These are phyloP conservation scores for Tinea trinotella DNA, from an alignment of 2,888 invertebrate species.

Conservation along the genomic window DNA sequence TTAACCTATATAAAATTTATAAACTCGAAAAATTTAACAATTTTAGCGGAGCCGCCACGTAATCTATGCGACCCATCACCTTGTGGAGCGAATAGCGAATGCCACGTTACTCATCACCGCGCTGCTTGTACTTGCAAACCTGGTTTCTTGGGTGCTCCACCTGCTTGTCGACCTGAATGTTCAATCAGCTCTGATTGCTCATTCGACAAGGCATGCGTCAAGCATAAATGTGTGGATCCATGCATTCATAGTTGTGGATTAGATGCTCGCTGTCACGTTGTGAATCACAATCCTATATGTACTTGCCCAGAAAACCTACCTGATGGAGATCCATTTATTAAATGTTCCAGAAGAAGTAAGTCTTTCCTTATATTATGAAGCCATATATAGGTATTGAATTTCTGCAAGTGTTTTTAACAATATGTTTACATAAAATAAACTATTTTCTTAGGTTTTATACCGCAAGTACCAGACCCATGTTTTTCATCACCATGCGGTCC, in stretches of 20 bases:
- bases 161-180: constrained; percentile 83
- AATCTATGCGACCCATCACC: constrained; percentile 84
- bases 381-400: no score
- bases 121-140: constrained; percentile 82
- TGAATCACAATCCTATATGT: constrained; percentile 85
- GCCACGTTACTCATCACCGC: constrained; percentile 77
- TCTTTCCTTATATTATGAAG: constrained; percentile 21
- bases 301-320: constrained; percentile 77
- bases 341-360: constrained; percentile 71
- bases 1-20: no score
- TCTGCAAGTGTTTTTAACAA: no score
- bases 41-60: constrained; percentile 26
- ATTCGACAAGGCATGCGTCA: constrained; percentile 80
- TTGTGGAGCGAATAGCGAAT: constrained; percentile 83
- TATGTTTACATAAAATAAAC: no score
- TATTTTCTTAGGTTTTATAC: constrained; percentile 19
- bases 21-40: no score
- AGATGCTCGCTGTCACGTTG: constrained; percentile 83
- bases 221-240: constrained; percentile 82
- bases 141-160: constrained; percentile 81
- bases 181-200: constrained; percentile 84
- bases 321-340: constrained; percentile 83
- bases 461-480: constrained; percentile 72
- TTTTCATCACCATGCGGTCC: constrained; percentile 79
- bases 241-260: constrained; percentile 84